phyloP scores from a whole-genome alignment of 2,113 vertebrate genomes.

The Caloenas nicobarica region DNA sequence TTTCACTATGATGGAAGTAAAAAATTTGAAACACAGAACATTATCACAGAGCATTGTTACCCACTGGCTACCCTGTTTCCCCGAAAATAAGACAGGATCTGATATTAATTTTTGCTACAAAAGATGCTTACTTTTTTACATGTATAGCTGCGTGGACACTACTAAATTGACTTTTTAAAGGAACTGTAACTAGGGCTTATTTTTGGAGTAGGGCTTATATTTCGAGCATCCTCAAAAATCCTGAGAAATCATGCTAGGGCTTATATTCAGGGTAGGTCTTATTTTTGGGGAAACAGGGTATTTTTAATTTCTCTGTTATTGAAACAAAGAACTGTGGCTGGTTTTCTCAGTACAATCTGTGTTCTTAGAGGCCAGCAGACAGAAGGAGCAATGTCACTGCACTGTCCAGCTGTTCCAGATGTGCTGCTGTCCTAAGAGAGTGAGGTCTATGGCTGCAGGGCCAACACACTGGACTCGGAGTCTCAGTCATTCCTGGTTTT shows the following conservation, averaged over 20 bases:
- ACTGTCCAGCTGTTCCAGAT: not conserved
- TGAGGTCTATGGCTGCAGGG: accelerated
- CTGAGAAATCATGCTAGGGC: no score
- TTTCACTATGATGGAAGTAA: not conserved
- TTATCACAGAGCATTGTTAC: not conserved
- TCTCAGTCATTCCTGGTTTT: not conserved
- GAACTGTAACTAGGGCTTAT: no score
- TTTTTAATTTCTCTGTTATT: not conserved
- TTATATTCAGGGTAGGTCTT: no score
- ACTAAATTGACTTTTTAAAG: no score
- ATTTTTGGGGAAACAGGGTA: no score
- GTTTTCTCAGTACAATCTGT: not conserved
- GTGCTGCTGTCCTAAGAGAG: no score
- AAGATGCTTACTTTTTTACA: no score
- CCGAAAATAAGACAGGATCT: no score
- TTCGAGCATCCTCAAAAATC: no score
- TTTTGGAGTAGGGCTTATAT: no score
- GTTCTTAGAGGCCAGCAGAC: not conserved
- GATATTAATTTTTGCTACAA: no score
- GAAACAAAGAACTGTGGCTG: not conserved
- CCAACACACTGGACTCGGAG: not conserved
- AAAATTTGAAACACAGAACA: not conserved
- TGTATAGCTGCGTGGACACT: no score
- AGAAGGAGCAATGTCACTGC: not conserved
- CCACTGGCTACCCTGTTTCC: not conserved